Evolutionary conservation across 2,797 vertebrate genomes (phyloP), one percentile per base, ranked within the genome.

Genomic region (Dallia pectoralis): DNA sequence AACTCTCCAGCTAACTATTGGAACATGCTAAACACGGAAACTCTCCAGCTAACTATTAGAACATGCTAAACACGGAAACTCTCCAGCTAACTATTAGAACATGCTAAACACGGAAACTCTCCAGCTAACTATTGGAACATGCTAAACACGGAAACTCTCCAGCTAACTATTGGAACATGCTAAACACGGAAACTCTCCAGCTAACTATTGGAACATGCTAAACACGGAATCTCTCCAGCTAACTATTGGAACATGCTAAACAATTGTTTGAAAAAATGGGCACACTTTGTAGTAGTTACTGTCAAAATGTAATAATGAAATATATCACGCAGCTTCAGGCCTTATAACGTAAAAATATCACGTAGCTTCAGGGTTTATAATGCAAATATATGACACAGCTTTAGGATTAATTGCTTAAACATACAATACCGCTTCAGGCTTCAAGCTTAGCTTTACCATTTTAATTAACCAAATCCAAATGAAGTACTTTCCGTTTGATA

Each of bases 101-200:
- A n/a, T 85, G 86, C 85, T 85, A 81, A 72, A 83, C 82, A 78
- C 76, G 81, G 79, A 76, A 72, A 86, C 79, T 77, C 73, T 79
- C 71, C 78, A 86, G 81, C 89, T 78, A 78, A 83, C 79, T 84
- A 44, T 44, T n/a, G n/a, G n/a, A n/a, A n/a, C n/a, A n/a, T 85
- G 86, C 85, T 85, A 81, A 72, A 83, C 82, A 78, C 76, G 81
- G 79, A 76, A 72, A 86, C 79, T 77, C 73, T 79, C 71, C 78
- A 86, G 81, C 89, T 78, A 78, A 83, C 79, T 84, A 44, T 44
- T n/a, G n/a, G n/a, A n/a, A n/a, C n/a, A n/a, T 85, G 86, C 85
- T 85, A 81, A 72, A 83, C 82, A 78, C 76, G 81, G 79, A 76
- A 72, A 86, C 79, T 77, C 73, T 79, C 71, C 78, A 86, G 81